Evolutionary conservation across 2,113 vertebrate genomes (phyloP), one percentile per base, ranked within the genome.

Genomic region (Myxocyprinus asiaticus): DNA sequence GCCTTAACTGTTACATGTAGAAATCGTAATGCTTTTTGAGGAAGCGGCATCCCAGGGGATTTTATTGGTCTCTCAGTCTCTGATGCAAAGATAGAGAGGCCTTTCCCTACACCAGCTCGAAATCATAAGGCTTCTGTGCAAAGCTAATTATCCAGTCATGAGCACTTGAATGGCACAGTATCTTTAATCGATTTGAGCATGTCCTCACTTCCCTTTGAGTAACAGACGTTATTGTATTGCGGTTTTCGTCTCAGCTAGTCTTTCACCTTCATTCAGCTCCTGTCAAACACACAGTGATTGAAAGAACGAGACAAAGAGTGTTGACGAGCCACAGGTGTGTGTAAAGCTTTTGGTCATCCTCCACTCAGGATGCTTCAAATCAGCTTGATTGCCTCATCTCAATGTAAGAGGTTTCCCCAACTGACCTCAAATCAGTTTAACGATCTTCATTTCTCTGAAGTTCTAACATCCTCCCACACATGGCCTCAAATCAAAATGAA

Each of bases 351-450:
- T 72, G 70, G 22, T 33, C 8, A 4, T 7, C 44, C 69, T 22
- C 8, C 43, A 7, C 2, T 45, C 11, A 17, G 44, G 22, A 68
- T 51, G 59, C 67, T 68, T 65, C 71, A 79, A 78, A 81, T 79
- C 79, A 81, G 55, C 22, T 70, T 73, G 79, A 81, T 73, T 77
- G 53, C n/a, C 55, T 63, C 58, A 65, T 67, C 65, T 61, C 56
- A 67, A 58, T 51, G 47, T 51, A 44, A 61, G 66, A 69, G 73
- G 14, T 45, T 67, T 48, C 47, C 22, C 22, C 65, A 61, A 45
- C 76, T 78, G 79, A 77, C 61, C 69, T 65, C 17, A 78, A 67
- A 84, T 70, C 82, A 84, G 64, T 66, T 55, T 64, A 65, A 62
- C 67, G 15, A 75, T 58, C 17, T 45, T 56, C 47, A 64, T 53